phyloP scores from a whole-genome alignment of 2,888 invertebrate genomes.

The Yponomeuta malinellus region DNA sequence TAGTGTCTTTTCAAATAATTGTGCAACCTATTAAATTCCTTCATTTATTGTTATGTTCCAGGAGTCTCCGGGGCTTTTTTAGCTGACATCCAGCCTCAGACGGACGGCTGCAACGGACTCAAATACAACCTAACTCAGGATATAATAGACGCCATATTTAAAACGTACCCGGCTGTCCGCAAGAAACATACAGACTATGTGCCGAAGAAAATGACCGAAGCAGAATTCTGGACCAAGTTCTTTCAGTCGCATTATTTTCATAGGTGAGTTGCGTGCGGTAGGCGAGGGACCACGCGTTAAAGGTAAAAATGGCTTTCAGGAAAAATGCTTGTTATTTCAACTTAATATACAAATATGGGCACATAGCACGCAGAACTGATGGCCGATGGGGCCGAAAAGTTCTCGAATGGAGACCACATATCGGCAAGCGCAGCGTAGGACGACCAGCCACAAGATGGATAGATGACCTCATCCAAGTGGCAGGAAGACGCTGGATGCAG shows the following conservation, averaged over 20 bases:
- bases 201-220: slow-evolving; percentile 94
- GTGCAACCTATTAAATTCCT: background rate
- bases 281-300: background rate
- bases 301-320: background rate
- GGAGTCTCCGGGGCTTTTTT: slow-evolving; percentile 85
- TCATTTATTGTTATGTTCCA: slow-evolving; percentile 29
- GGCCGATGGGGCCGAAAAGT: no score
- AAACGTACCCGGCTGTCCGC: slow-evolving; percentile 98
- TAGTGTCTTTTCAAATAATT: background rate
- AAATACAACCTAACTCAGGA: slow-evolving; percentile 98
- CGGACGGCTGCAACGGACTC: slow-evolving; percentile 96
- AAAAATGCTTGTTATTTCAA: no score
- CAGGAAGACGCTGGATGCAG: no score
- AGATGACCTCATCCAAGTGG: no score
- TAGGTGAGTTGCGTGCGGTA: slow-evolving; percentile 62
- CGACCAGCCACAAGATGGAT: no score
- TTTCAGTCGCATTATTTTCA: slow-evolving; percentile 99
- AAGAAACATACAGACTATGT: slow-evolving; percentile 98
- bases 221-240: slow-evolving; percentile 99
- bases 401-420: no score
- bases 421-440: no score
- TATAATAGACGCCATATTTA: slow-evolving; percentile 98
- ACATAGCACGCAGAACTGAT: no score
- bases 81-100: slow-evolving; percentile 97
- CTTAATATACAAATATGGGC: background rate